A percentile compares a stretch with the other conserved stretches of the same genome.
Evolutionary conservation across 2,797 vertebrate genomes (phyloP).

Genomic region (Pseudomugil tenellus): DNA sequence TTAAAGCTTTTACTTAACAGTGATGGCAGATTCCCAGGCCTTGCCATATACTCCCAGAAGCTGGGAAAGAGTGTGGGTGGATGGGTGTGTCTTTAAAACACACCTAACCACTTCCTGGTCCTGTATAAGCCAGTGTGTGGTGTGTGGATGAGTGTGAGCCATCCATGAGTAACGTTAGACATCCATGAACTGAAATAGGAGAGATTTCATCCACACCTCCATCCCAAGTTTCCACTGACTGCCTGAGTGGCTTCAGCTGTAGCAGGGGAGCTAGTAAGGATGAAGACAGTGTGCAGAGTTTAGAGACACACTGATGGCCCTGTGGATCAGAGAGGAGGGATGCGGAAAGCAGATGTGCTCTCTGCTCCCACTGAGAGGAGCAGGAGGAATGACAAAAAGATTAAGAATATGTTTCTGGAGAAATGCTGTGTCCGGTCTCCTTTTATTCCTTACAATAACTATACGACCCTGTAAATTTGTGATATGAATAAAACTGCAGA

Average conservation of each 20-base stretch:
- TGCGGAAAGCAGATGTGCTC: constrained; percentile 61
- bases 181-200: constrained; percentile 26
- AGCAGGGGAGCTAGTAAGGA: constrained; percentile 29
- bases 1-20: constrained; percentile 58
- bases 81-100: constrained; percentile 70
- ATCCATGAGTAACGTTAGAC: constrained; percentile 53
- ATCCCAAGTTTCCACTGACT: constrained; percentile 22
- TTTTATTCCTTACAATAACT: constrained; percentile 33
- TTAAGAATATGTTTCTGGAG: constrained; percentile 47
- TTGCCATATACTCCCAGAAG: constrained; percentile 40
- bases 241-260: constrained; percentile 61
- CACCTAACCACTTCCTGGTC: constrained; percentile 69
- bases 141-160: constrained; percentile 25
- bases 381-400: constrained; percentile 31
- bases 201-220: constrained; percentile 50
- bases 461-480: constrained; percentile 31
- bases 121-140: constrained; percentile 52
- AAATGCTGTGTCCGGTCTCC: constrained; percentile 21
- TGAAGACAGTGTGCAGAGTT: constrained; percentile 19
- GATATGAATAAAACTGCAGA: constrained; percentile 34
- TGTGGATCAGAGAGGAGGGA: constrained; percentile 43
- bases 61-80: constrained; percentile 61
- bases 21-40: constrained; percentile 42
- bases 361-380: constrained; percentile 41
- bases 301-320: constrained; percentile 45